Evolutionary conservation across 2,113 vertebrate genomes (phyloP).

Genomic region (Panthera uncia): DNA sequence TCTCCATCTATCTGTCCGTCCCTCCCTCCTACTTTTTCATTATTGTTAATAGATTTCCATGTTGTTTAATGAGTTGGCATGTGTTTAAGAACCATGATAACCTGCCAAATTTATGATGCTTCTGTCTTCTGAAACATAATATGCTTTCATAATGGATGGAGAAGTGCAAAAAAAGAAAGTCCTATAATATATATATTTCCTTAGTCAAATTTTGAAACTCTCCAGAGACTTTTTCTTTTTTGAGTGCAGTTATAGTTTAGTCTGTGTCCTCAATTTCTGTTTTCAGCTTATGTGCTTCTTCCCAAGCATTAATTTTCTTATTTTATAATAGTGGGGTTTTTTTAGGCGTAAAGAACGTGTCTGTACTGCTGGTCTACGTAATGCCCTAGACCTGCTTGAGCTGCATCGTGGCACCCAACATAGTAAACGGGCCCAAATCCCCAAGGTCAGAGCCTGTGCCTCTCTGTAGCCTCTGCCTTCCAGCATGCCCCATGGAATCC

Average conservation of each 20-base stretch:
- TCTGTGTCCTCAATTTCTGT: background rate
- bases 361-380: background rate
- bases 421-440: accelerated
- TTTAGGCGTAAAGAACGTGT: background rate
- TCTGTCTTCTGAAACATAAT: background rate
- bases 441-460: accelerated
- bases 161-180: background rate
- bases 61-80: background rate
- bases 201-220: background rate
- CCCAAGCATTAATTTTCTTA: background rate
- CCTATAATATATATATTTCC: background rate
- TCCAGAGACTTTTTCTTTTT: background rate
- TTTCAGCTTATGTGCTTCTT: background rate
- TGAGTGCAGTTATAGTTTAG: background rate
- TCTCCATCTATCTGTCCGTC: background rate
- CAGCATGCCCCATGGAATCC: no score
- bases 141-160: background rate
- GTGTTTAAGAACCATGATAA: background rate
- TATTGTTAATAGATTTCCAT: background rate
- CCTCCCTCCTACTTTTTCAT: background rate
- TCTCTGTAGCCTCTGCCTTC: background rate
- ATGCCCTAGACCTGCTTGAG: background rate
- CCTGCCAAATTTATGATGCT: background rate
- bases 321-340: background rate
- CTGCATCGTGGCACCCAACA: accelerated